Percentiles rank a stretch among this genome's conserved stretches.
These are phyloP conservation scores for Phocoena sinus DNA, from an alignment of 2,113 vertebrate species.

Conservation along the genomic window DNA sequence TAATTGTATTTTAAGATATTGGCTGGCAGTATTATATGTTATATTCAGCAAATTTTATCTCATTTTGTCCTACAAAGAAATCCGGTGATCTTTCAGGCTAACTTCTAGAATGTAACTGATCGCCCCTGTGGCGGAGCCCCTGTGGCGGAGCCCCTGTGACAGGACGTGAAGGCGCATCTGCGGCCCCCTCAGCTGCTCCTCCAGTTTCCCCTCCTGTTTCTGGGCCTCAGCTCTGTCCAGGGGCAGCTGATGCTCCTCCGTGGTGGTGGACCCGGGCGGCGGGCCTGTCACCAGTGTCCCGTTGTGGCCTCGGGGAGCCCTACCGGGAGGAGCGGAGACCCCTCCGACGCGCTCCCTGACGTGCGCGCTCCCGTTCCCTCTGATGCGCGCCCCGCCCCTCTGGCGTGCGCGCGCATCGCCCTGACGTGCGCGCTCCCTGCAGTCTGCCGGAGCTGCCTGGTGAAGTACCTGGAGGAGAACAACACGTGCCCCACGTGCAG, in stretches of 20 bases:
- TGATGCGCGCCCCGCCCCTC: no score
- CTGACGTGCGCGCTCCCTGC: background rate
- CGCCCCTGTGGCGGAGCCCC: background rate
- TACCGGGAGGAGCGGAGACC: background rate
- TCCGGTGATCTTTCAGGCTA: background rate
- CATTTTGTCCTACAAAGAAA: background rate
- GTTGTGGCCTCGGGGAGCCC: background rate
- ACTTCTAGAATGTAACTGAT: fast-evolving
- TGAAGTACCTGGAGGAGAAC: conserved; percentile 99
- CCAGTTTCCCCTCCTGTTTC: background rate
- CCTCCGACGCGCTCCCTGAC: no score
- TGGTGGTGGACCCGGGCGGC: background rate
- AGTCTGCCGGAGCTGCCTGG: conserved; percentile 99
- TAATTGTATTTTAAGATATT: background rate
- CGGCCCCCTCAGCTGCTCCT: background rate
- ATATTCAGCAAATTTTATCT: background rate
- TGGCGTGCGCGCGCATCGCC: background rate
- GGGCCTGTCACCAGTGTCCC: background rate
- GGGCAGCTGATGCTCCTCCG: background rate
- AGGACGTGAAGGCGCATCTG: background rate
- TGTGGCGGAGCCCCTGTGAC: fast-evolving
- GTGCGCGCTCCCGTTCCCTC: no score
- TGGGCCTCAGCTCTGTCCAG: background rate
- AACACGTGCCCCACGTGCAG: conserved; percentile 99
- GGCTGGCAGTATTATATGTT: background rate